Evolutionary conservation across 2,113 vertebrate species (phyloP).

Genomic region (Ploceus nigricollis): DNA sequence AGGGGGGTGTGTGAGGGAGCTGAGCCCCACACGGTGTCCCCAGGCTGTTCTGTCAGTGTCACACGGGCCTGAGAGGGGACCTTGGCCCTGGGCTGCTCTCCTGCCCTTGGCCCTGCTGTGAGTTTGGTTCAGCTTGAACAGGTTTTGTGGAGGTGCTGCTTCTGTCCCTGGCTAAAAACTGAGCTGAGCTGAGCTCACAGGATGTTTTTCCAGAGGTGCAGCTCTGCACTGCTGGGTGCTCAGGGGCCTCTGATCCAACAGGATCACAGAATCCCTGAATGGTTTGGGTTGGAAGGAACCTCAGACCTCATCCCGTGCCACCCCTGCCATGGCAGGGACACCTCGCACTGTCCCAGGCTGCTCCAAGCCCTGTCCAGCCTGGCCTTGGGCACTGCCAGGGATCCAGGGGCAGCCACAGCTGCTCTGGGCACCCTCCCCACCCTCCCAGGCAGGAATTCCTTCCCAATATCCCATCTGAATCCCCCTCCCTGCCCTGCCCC

Average conservation of each 20-base stretch:
- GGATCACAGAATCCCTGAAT: background rate
- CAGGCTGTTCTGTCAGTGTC: background rate
- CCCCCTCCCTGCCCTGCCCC: background rate
- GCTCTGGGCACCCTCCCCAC: background rate
- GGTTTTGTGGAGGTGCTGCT: rapidly evolving
- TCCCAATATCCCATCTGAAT: background rate
- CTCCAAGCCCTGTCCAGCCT: background rate
- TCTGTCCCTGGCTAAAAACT: background rate
- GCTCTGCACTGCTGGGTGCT: background rate
- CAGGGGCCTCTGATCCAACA: background rate
- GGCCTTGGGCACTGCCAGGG: background rate
- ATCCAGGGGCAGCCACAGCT: background rate
- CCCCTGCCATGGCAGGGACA: background rate
- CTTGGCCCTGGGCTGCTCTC: background rate
- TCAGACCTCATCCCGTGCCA: background rate
- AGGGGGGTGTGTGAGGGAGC: background rate
- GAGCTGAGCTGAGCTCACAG: background rate
- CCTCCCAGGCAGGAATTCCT: background rate
- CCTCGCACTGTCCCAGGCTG: background rate
- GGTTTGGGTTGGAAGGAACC: background rate
- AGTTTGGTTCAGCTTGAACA: too few relatives aligned
- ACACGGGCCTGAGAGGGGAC: rapidly evolving
- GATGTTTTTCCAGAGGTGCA: background rate
- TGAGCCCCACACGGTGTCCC: rapidly evolving
- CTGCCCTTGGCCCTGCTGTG: background rate